Evolutionary conservation across 2,888 invertebrate genomes (phyloP).

Genomic region (Panorpa germanica): DNA sequence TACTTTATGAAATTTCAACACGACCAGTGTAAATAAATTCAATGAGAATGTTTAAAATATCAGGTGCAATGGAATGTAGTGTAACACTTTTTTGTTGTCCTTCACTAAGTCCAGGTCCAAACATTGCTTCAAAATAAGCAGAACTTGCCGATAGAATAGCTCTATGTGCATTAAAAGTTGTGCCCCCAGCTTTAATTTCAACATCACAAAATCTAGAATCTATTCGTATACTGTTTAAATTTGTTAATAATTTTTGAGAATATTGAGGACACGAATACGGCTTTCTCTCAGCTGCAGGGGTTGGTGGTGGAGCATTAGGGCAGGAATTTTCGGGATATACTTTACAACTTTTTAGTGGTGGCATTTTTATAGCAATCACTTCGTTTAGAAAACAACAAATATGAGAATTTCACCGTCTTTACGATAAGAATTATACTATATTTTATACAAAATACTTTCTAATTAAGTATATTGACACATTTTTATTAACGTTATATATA

Average conservation of each 20-base stretch:
- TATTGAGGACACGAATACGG: too few species aligned
- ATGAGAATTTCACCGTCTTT: too few species aligned
- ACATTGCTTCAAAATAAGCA: constrained; percentile 89
- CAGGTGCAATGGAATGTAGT: constrained; percentile 56
- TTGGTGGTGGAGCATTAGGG: too few species aligned
- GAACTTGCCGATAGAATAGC: constrained; percentile 76
- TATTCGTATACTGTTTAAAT: constrained; percentile 53
- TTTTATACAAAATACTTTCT: too few species aligned
- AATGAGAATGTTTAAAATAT: constrained; percentile 56
- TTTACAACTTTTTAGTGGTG: constrained; percentile 23
- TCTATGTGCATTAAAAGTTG: constrained; percentile 59
- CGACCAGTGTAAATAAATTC: constrained; percentile 78
- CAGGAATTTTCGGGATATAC: too few species aligned
- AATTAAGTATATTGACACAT: too few species aligned
- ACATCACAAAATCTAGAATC: constrained; percentile 72
- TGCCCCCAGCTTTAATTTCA: constrained; percentile 58
- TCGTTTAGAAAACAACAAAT: too few species aligned
- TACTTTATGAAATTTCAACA: constrained; percentile 33
- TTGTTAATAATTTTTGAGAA: constrained; percentile 43
- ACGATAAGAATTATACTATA: too few species aligned
- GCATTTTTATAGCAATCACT: constrained; percentile 20
- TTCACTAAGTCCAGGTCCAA: constrained; percentile 68
- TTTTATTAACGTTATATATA: too few species aligned
- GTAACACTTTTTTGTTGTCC: constrained; percentile 63
- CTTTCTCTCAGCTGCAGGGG: too few species aligned